These are phyloP conservation scores for Limnephilus marmoratus DNA, from an alignment of 2,888 invertebrate species.

Conservation along the genomic window DNA sequence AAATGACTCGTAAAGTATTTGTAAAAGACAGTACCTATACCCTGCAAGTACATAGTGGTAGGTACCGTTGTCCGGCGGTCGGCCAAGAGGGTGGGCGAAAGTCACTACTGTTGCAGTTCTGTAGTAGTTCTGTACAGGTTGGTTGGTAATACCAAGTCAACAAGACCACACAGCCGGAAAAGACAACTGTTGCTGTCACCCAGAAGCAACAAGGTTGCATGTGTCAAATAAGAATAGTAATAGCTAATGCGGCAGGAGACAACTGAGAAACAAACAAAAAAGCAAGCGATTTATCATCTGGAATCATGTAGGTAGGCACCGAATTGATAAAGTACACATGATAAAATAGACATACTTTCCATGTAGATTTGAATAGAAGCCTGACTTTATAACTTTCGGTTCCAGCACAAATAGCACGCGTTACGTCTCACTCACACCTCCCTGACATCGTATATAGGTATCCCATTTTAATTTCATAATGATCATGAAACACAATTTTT, in stretches of 20 bases:
- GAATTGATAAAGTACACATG: too few species aligned
- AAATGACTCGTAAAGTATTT: background rate
- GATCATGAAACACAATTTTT: too few species aligned
- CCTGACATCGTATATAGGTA: too few species aligned
- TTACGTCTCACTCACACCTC: too few species aligned
- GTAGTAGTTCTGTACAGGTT: background rate
- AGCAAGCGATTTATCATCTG: background rate
- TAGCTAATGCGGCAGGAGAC: background rate
- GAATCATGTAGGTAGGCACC: background rate
- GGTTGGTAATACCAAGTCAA: background rate
- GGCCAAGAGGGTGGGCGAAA: background rate
- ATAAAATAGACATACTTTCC: too few species aligned
- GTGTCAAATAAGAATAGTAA: conserved; percentile 34
- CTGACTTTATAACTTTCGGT: too few species aligned
- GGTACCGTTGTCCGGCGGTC: background rate
- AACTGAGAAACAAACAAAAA: background rate
- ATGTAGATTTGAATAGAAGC: too few species aligned
- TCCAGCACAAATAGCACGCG: too few species aligned
- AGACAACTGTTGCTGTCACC: background rate
- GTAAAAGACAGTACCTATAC: background rate
- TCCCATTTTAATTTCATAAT: too few species aligned
- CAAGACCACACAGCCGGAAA: background rate
- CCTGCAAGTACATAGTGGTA: background rate
- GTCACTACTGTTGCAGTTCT: background rate
- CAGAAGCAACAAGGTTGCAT: conserved; percentile 23